Percentiles rank a stretch among this genome's conserved stretches.
Conservation (phyloP, 1,140 invertebrate species). For the Cotesia vestalis region DNA sequence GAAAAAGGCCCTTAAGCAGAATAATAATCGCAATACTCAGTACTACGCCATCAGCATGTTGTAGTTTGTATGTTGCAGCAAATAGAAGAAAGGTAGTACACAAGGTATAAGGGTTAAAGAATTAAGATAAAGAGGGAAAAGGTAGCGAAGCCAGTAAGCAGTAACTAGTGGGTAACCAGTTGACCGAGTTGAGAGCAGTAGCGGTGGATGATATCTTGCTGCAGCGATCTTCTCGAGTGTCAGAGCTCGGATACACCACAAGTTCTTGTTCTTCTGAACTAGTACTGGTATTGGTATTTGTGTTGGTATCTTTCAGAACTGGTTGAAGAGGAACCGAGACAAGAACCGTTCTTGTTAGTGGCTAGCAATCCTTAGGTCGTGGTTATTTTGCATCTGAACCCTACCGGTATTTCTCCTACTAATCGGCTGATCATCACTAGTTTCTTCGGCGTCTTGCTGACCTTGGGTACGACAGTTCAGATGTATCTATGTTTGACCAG, state of each 20-base stretch:
- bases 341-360: constrained; percentile 55
- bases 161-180: constrained; percentile 41
- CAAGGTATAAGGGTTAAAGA: not conserved
- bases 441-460: constrained; percentile 14
- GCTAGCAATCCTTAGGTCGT: constrained; percentile 52
- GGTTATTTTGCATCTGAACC: constrained; percentile 54
- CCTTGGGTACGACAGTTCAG: constrained; percentile 22
- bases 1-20: too few species aligned
- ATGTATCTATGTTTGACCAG: too few species aligned
- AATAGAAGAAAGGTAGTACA: not conserved
- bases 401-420: constrained; percentile 10
- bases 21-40: too few species aligned
- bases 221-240: constrained; percentile 58
- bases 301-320: constrained; percentile 38
- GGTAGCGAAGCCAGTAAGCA: constrained; percentile 41
- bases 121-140: constrained; percentile 5
- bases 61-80: not conserved
- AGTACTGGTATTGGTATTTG: too few species aligned
- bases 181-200: constrained; percentile 49
- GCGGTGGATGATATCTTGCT: constrained; percentile 54
- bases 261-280: constrained; percentile 43
- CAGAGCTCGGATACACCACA: constrained; percentile 54
- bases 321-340: constrained; percentile 9
- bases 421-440: constrained; percentile 1
- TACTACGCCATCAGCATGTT: too few species aligned